Base-by-base conservation (phyloP, 2,797 vertebrate species). In the Avahi laniger region DNA sequence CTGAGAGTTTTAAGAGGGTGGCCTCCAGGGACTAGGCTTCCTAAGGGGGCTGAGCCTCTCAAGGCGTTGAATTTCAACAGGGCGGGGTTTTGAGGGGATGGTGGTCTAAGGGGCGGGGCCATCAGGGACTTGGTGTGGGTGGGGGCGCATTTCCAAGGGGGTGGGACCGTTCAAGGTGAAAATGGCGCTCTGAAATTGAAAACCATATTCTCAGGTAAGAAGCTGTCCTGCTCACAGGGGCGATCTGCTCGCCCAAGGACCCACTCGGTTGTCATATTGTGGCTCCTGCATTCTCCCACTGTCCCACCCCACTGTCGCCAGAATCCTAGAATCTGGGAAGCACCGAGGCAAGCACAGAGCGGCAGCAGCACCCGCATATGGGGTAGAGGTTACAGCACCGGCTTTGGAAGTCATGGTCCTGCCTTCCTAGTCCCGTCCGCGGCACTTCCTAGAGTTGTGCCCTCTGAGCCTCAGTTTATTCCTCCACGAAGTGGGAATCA, bases 261-360 rank as follows among this genome's bases (percentile, higher is more conserved):
- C 6, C 54, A 28, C 57, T 73, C 50, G 30, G 59, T 48, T 10
- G 28, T 46, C 75, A 26, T 69, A 30, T 1, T 33, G 30, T 41
- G 9, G 1, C 48, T 41, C 17, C 20, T 1, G 5, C 15, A 1
- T n/a, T 81, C 59, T 89, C 57, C 57, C 57, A 48, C 26, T 35
- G 22, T 72, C 33, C 48, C 73, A 15, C 46, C 15, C 54, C 18
- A 12, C 5, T 41, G 57, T 67, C 6, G 1, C 59, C 80, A 48
- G 79, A 59, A 57, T 57, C 80, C 86, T 57, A n/a, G 54, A 86
- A 7, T 75, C 69, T 80, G 85, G n/a, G 85, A 72, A 89, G 41
- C 57, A 22, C 0, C 59, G 59, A 28, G 7, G 12, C 18, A 38
- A 63, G 46, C 54, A 26, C 70, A 85, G 80, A 73, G 46, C 46